Base-by-base conservation (phyloP, 2,113 vertebrate genomes). In the Carassius auratus region DNA sequence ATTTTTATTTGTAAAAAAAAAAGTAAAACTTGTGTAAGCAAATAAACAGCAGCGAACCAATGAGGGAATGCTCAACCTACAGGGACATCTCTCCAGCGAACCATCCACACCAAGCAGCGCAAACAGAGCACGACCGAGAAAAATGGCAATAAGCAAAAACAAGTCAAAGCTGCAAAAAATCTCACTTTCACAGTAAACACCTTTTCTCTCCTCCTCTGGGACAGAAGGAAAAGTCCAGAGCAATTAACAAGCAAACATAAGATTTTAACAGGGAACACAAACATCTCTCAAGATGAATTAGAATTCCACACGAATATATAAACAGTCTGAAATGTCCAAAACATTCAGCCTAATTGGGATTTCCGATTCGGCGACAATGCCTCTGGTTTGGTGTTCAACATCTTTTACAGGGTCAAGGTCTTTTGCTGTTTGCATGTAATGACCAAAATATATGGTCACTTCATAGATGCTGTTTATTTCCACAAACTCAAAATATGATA, bases 221-320 rank as follows among this genome's bases (percentile, higher is more conserved):
- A 85, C 21, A 38, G 21, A 50, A 14, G 13, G 19, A 76, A 45
- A 36, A 86, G 77, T 85, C 87, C 89, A 86, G 76, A 86, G 87
- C 85, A 89, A 89, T 89, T 89, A 89, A 86, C 87, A 69, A 86
- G 85, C 45, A 88, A 87, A 82, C 81, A 77, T 76, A 71, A 85
- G 75, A 86, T 82, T 86, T 55, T 83, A 77, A 83, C 83, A 82
- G 76, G 81, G 80, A 88, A 88, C 83, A 81, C 84, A 86, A 84
- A 79, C 64, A 66, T 52, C n/a, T 74, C 57, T 52, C 7, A n/a
- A 85, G 83, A 50, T 73, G 38, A 84, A 84, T 89, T 89, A 83
- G 55, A 66, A 77, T 75, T 86, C 80, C 21, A 42, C 81, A 73
- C 48, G 59, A 83, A 73, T 55, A 33, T 33, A 57, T 57, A 55